A percentile compares a stretch with the other conserved stretches of the same genome.
Conservation (phyloP, 1,140 invertebrate species). For the Aphaenogaster ashmeadi region DNA sequence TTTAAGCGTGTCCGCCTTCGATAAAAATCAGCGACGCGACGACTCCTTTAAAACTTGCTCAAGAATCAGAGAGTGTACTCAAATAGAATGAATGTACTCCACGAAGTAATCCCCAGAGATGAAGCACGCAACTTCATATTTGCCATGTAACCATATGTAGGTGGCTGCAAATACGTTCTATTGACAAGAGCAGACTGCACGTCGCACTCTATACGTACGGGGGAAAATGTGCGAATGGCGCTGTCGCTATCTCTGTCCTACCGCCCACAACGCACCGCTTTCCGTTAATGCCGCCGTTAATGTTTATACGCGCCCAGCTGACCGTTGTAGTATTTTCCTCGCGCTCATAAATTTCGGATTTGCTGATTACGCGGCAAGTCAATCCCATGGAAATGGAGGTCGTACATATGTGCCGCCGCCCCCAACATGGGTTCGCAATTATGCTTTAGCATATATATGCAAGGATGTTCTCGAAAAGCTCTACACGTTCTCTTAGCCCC, state of each 20-base stretch:
- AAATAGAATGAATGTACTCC: background rate
- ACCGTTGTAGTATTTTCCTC: conserved; percentile 50
- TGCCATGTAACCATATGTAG: conserved; percentile 25
- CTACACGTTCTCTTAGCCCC: background rate
- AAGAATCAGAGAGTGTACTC: background rate
- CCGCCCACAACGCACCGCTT: background rate
- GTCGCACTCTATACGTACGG: background rate
- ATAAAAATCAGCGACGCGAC: background rate
- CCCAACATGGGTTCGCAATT: background rate
- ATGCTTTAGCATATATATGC: background rate
- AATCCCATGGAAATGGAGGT: conserved; percentile 36
- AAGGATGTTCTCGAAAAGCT: background rate
- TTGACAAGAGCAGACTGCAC: conserved; percentile 32
- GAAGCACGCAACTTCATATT: conserved; percentile 42
- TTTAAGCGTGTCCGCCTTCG: background rate
- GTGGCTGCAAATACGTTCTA: conserved; percentile 44
- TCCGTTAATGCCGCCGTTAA: conserved; percentile 28
- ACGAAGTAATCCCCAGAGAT: conserved; percentile 14
- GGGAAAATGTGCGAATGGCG: conserved; percentile 22
- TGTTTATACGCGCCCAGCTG: conserved; percentile 37
- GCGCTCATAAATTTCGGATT: conserved; percentile 55
- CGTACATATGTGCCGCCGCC: background rate
- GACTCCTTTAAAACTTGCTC: background rate
- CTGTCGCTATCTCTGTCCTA: background rate
- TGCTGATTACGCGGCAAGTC: conserved; percentile 53